Evolutionary conservation across 2,113 vertebrate genomes (phyloP), one percentile per base, ranked within the genome.

Genomic region (Naja naja): DNA sequence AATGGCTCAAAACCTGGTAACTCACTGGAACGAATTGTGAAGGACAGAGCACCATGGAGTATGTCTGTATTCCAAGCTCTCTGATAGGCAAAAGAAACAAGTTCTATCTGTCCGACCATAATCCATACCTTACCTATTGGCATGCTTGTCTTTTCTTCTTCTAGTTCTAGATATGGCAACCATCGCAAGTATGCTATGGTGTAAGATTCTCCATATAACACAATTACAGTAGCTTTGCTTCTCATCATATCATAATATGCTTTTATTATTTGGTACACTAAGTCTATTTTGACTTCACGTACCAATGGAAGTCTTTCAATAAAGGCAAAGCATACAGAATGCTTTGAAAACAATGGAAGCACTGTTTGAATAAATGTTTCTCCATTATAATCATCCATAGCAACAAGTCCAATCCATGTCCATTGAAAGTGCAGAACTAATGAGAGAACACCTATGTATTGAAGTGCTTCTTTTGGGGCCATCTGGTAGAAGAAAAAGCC

Each of bases 391-490:
- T 88, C 34, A 54, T 92, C 49, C 25, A 45, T 39, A 23, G 27
- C 12, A 45, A 89, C 3, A 16, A 92, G 5, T 34, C 91, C 91
- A 55, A 92, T 88, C 89, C 89, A 90, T 22, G 58, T 52, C 89
- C 89, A 91, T 1, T 1, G 1, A 5, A 91, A 91, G 85, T 91
- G 49, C 5, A 91, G 90, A 27, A 91, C 49, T 39, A 91, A 91
- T 43, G 52, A 85, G 6, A 85, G 22, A 23, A 55, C 43, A 34
- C 69, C 90, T 9, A 3, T 5, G 18, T 91, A 18, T 4, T 91
- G 90, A 16, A 43, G 69, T 23, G 2, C 12, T 55, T 91, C 90
- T 11, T 43, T 39, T 2, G 90, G 90, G 11, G 23, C 23, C 69
- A 85, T 43, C 6, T 91, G 90, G 14, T 55, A 91, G n/a, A 85